These are phyloP conservation scores for Lytechinus pictus DNA, from an alignment of 35 echinoderm and acorn worm species.

Conservation along the genomic window DNA sequence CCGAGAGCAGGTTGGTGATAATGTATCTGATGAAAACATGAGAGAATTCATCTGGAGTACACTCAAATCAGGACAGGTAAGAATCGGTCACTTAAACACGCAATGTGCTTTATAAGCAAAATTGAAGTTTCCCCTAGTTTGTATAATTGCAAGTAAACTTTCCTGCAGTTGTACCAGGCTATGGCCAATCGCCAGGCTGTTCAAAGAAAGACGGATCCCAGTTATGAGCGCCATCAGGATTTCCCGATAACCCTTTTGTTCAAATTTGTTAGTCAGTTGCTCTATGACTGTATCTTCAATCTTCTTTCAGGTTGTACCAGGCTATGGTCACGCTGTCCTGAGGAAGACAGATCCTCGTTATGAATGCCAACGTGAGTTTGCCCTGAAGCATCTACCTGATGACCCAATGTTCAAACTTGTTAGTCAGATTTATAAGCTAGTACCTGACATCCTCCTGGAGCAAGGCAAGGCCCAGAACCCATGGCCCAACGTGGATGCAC, in stretches of 20 bases:
- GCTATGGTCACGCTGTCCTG: slow-evolving; percentile 95
- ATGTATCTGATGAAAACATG: slow-evolving; percentile 80
- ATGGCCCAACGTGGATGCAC: slow-evolving; percentile 99
- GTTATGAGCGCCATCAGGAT: no score
- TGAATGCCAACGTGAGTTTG: slow-evolving; percentile 89
- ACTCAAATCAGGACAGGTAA: slow-evolving; percentile 94
- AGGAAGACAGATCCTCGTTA: slow-evolving; percentile 99
- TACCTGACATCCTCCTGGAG: slow-evolving; percentile 87
- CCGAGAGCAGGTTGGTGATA: slow-evolving; percentile 69
- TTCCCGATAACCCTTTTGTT: no score
- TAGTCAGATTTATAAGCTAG: slow-evolving; percentile 86
- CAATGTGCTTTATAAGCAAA: no score
- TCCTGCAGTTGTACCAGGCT: no score
- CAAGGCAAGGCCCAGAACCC: slow-evolving; percentile 99
- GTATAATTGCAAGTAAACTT: no score
- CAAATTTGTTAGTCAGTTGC: no score
- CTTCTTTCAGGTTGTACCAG: slow-evolving; percentile 86
- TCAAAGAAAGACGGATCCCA: no score
- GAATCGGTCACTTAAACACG: not conserved
- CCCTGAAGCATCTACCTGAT: slow-evolving; percentile 88
- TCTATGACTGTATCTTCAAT: not conserved
- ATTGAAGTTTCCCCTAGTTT: no score
- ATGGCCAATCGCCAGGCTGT: no score
- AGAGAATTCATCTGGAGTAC: slow-evolving; percentile 96
- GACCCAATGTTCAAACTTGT: slow-evolving; percentile 91